Percentiles rank a stretch among this genome's conserved stretches.
These are phyloP conservation scores for Danionella cerebrum DNA, from an alignment of 2,113 vertebrate genomes.

Conservation along the genomic window DNA sequence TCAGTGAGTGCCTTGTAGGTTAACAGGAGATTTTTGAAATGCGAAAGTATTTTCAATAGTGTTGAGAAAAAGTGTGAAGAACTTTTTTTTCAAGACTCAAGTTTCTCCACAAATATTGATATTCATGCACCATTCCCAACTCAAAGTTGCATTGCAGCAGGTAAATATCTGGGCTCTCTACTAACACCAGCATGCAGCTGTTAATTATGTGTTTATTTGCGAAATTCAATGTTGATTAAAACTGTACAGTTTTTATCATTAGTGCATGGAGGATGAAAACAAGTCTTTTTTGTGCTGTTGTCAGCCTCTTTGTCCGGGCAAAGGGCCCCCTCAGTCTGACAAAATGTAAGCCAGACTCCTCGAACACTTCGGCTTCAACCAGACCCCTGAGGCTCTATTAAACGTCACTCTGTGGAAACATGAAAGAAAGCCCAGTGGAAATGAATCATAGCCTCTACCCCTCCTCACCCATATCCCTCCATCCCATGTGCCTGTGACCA, in stretches of 20 bases:
- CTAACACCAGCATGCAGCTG: not conserved
- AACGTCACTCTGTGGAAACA: slow-evolving; percentile 32
- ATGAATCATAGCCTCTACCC: slow-evolving; percentile 33
- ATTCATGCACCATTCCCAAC: too few relatives aligned
- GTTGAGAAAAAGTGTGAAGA: too few relatives aligned
- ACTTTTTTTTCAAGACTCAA: too few relatives aligned
- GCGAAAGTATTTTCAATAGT: too few relatives aligned
- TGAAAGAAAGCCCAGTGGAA: slow-evolving; percentile 40
- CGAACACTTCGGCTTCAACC: slow-evolving; percentile 13
- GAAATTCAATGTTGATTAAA: not conserved
- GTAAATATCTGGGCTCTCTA: not conserved
- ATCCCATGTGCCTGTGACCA: slow-evolving; percentile 34
- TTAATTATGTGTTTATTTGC: not conserved
- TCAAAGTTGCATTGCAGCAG: too few relatives aligned
- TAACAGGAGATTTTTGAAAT: too few relatives aligned
- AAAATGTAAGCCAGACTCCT: slow-evolving; percentile 43
- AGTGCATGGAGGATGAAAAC: not conserved
- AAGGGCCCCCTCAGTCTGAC: slow-evolving; percentile 11
- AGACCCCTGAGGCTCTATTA: slow-evolving; percentile 29
- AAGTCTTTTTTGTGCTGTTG: slow-evolving; percentile 16
- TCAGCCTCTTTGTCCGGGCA: slow-evolving; percentile 13
- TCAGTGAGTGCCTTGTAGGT: too few relatives aligned
- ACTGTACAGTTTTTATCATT: not conserved
- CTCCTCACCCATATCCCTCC: not conserved
- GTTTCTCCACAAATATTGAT: too few relatives aligned